Conservation (phyloP, 2,113 vertebrate genomes). For the Aleadryas rufinucha region DNA sequence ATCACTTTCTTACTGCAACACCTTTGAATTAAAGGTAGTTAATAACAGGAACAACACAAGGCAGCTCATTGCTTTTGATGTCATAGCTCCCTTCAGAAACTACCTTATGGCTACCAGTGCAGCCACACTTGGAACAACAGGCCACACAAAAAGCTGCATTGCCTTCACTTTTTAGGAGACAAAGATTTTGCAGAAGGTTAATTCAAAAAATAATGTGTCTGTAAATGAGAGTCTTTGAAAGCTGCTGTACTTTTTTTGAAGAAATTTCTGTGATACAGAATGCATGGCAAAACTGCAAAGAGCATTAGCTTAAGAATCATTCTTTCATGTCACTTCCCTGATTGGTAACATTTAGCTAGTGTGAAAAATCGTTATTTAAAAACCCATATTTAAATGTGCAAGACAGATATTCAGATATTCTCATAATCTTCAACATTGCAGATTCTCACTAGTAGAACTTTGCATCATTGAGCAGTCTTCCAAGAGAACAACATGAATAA, state of each 20-base stretch:
- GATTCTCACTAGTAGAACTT: background rate
- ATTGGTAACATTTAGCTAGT: background rate
- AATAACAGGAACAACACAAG: background rate
- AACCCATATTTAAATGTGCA: background rate
- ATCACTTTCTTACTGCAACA: background rate
- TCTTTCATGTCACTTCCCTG: background rate
- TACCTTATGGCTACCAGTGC: background rate
- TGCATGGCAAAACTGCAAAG: background rate
- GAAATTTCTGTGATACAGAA: background rate
- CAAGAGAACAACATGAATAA: background rate
- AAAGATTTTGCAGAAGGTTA: background rate
- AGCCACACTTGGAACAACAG: background rate
- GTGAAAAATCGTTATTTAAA: background rate
- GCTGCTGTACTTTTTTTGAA: background rate
- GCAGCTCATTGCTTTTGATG: background rate
- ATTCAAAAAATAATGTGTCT: background rate
- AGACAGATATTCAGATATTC: background rate
- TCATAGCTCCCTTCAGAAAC: background rate
- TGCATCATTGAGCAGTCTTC: background rate
- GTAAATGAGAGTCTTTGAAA: background rate
- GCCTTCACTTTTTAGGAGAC: background rate
- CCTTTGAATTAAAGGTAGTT: slow-evolving; percentile 8
- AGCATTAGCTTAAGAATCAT: background rate
- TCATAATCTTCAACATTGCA: background rate
- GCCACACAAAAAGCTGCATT: background rate